Percentiles rank a stretch among this genome's conserved stretches.
Evolutionary conservation across 1,140 invertebrate species (phyloP).

Genomic region (Pollicipes pollicipes): DNA sequence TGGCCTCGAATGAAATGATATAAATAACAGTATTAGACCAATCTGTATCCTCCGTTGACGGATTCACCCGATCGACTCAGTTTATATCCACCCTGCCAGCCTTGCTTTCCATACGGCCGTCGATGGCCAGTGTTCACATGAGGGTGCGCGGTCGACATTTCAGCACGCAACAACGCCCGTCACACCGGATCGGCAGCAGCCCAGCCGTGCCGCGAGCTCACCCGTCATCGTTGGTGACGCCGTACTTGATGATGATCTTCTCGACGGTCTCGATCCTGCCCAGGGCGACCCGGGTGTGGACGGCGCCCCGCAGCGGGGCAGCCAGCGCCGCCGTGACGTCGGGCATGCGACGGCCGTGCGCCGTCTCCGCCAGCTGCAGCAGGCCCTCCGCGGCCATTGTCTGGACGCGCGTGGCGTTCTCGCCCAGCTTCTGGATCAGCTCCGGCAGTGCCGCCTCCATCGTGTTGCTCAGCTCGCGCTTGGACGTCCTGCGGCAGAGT

Average conservation of each 20-base stretch:
- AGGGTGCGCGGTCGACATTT: no score
- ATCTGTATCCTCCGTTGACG: no score
- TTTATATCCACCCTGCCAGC: no score
- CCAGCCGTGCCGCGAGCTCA: no score
- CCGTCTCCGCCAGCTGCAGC: not conserved
- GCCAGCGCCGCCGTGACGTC: not conserved
- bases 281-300: not conserved
- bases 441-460: slow-evolving; percentile 69
- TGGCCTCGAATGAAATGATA: no score
- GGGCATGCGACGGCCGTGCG: not conserved
- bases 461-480: slow-evolving; percentile 53
- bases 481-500: slow-evolving; percentile 40
- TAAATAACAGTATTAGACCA: no score
- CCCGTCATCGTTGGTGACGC: no score
- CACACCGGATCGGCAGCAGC: no score
- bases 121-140: no score
- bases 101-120: no score
- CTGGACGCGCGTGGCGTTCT: slow-evolving; percentile 66
- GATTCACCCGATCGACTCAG: no score
- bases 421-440: slow-evolving; percentile 66
- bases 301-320: not conserved
- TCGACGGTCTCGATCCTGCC: not conserved
- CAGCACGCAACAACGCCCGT: no score
- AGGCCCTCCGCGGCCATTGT: slow-evolving; percentile 43
- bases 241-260: not conserved